A percentile compares a stretch with the other conserved stretches of the same genome.
Conservation (phyloP, 2,113 vertebrate genomes). For the Axis porcinus region DNA sequence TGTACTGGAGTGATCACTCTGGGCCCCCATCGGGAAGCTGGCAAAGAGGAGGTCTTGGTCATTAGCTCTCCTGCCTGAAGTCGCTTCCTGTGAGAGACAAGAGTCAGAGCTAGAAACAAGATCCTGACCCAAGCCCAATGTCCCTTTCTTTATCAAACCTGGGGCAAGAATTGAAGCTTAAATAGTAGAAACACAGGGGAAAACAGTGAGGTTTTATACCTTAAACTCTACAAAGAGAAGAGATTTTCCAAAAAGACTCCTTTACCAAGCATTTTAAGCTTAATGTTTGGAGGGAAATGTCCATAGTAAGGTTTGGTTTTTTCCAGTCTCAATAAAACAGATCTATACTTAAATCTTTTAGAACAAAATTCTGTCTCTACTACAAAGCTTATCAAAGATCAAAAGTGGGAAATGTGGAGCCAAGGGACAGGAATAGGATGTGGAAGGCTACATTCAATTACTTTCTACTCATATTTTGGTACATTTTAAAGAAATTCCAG, state of each 20-base stretch:
- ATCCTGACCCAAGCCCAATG: neutral
- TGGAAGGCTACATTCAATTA: neutral
- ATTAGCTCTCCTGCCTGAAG: neutral
- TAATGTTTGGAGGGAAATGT: neutral
- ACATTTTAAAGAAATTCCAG: slow-evolving; percentile 18
- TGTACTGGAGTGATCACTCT: neutral
- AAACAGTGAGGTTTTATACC: neutral
- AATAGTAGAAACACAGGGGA: neutral
- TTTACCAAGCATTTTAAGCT: neutral
- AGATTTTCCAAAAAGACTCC: neutral
- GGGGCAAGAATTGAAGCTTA: neutral
- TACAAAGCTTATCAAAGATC: neutral
- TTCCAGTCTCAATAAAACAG: neutral
- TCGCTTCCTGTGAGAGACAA: neutral
- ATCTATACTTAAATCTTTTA: neutral
- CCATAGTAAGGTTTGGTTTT: neutral
- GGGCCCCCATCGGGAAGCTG: neutral
- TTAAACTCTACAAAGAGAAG: neutral
- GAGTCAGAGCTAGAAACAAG: neutral
- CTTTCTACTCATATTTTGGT: neutral
- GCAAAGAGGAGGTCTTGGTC: neutral
- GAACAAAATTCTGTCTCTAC: neutral
- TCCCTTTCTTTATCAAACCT: neutral
- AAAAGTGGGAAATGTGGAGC: neutral
- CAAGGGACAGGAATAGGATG: neutral